Base-by-base conservation (phyloP, 2,888 invertebrate genomes). In the Synergus japonicus region DNA sequence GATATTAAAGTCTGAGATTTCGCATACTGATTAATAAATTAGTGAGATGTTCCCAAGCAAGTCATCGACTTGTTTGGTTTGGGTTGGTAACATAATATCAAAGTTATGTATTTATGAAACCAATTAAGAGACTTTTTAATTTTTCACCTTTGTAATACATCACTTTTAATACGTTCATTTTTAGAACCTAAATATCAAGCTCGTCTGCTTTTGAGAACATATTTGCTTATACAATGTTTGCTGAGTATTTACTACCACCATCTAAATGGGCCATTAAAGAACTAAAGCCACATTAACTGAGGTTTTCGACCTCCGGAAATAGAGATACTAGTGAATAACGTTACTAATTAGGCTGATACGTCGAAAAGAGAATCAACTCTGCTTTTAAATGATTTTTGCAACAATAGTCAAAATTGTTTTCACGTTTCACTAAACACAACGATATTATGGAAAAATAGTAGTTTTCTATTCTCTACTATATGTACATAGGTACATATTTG, bases 1-100 rank as follows among this genome's bases (percentile, higher is more conserved):
- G 69, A 69, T 69, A 69, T 22, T 9, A 69, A 29, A 49, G 15
- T 29, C 49, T 22, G 29, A 69, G 46, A 69, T 37, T 46, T 69
- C 46, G 13, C 22, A 69, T 15, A 46, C 29, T 29, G 49, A 15
- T 22, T 13, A 9, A 46, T 22, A 10, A 49, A 69, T 49, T 22
- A 22, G 18, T 13, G 41, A 69, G 13, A 29, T 49, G 4, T 69
- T 7, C 29, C 2, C 29, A 69, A 49, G 15, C 22, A 37, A 49
- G 46, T 46, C 69, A 29, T 15, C 29, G 5, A 22, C 44, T 49
- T 29, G 18, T 65, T 37, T 43, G 13, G 9, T 41, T 37, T 37
- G 37, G 4, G 18, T 66, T 4, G 12, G 43, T 67, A 44, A 67
- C 44, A 4, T 67, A 44, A 22, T 44, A 44, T 22, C 18, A 4